These are phyloP conservation scores for Synergus umbraculus DNA, from an alignment of 2,888 invertebrate species.

Conservation along the genomic window DNA sequence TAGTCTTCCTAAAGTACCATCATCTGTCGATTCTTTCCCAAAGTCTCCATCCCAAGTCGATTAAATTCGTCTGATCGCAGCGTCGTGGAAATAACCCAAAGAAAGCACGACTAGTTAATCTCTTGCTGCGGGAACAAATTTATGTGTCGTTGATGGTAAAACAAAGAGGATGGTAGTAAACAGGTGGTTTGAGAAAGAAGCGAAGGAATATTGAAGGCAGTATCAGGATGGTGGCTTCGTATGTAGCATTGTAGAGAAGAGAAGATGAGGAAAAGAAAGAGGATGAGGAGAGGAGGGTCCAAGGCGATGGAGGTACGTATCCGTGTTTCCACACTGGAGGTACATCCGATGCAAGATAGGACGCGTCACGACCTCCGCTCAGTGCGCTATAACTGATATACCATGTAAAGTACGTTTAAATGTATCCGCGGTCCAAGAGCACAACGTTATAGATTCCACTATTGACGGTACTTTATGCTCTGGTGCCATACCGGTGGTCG, in stretches of 20 bases:
- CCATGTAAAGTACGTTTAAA: conserved; percentile 69
- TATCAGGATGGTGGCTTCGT: conserved; percentile 26
- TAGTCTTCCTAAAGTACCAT: neutral
- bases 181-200: conserved; percentile 38
- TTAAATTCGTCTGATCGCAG: conserved; percentile 13
- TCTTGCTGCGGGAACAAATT: conserved; percentile 18
- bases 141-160: conserved; percentile 33
- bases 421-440: conserved; percentile 62
- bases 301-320: conserved; percentile 65
- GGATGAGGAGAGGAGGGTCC: conserved; percentile 18
- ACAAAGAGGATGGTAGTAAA: conserved; percentile 35
- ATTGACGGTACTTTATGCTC: conserved; percentile 67
- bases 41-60: neutral
- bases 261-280: conserved; percentile 28
- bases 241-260: conserved; percentile 15
- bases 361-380: conserved; percentile 74
- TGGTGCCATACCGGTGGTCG: conserved; percentile 68
- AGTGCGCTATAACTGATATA: conserved; percentile 68
- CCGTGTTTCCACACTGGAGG: conserved; percentile 76
- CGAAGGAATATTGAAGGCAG: conserved; percentile 25
- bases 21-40: neutral
- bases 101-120: conserved; percentile 16
- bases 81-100: conserved; percentile 9
- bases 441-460: conserved; percentile 59
- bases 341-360: conserved; percentile 77